phyloP scores from a whole-genome alignment of 2,888 invertebrate genomes.

The Nasonia oneida region DNA sequence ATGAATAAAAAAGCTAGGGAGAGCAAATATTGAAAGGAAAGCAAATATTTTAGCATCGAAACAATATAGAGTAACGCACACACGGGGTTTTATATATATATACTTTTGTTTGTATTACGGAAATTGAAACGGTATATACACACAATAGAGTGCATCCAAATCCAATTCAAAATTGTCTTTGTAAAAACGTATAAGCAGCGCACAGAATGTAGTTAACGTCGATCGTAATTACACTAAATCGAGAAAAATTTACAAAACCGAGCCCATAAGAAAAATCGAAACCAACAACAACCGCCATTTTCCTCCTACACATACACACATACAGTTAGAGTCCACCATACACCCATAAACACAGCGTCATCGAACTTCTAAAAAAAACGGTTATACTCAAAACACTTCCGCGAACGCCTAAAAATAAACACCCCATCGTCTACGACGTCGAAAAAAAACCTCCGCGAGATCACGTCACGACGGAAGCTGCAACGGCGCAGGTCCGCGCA shows the following conservation, averaged over 20 bases:
- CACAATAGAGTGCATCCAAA: background rate
- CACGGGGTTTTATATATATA: background rate
- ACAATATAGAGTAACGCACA: background rate
- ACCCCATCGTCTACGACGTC: background rate
- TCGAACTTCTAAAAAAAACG: background rate
- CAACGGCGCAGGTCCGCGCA: conserved; percentile 15
- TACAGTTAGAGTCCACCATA: background rate
- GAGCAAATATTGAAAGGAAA: background rate
- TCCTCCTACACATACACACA: background rate
- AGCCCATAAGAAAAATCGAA: background rate
- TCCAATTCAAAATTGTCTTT: too few species aligned
- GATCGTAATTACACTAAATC: too few species aligned
- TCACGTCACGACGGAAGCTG: background rate
- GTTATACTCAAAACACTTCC: background rate
- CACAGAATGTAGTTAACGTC: too few species aligned
- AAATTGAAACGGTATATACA: background rate
- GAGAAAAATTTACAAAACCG: background rate
- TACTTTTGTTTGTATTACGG: background rate
- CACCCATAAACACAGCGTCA: background rate
- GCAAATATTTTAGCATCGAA: background rate
- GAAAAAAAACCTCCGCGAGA: background rate
- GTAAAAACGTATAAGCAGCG: too few species aligned
- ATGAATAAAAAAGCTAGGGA: background rate
- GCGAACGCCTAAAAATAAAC: background rate
- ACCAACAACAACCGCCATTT: background rate